Conservation (phyloP, 35 echinoderm and acorn worm species). For the Lytechinus pictus region DNA sequence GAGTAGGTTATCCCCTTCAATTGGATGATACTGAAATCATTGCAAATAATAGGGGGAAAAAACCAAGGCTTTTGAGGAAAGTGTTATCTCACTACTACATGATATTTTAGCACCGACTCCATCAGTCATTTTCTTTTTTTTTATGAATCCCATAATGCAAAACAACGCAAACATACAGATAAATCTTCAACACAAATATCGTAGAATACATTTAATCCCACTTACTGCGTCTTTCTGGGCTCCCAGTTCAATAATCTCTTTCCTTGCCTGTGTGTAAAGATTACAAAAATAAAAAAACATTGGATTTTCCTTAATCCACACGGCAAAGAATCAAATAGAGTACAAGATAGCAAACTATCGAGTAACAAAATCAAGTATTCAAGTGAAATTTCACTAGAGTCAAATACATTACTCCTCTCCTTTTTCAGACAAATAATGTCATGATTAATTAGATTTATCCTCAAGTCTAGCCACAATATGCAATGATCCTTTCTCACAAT, state of each 20-base stretch:
- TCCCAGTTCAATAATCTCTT: slow-evolving; percentile 81
- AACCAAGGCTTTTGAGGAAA: neutral
- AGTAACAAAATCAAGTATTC: too few relatives aligned
- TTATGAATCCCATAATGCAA: neutral
- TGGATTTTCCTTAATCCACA: too few relatives aligned
- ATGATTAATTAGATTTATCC: too few relatives aligned
- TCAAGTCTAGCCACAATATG: too few relatives aligned
- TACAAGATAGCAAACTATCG: too few relatives aligned
- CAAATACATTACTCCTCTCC: too few relatives aligned
- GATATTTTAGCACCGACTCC: neutral
- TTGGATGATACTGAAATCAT: too few relatives aligned
- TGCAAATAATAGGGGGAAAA: too few relatives aligned
- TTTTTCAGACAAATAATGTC: too few relatives aligned
- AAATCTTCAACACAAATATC: neutral
- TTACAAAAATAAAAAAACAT: neutral
- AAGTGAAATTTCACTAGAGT: too few relatives aligned
- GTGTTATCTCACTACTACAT: neutral
- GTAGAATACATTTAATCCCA: neutral
- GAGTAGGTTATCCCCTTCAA: too few relatives aligned
- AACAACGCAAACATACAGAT: neutral
- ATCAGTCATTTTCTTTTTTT: neutral
- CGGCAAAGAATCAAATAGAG: neutral
- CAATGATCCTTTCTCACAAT: too few relatives aligned
- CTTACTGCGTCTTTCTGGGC: slow-evolving; percentile 23
- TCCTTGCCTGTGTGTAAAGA: slow-evolving; percentile 76